phyloP scores from a whole-genome alignment of 2,797 vertebrate genomes.

The Danio aesculapii region DNA sequence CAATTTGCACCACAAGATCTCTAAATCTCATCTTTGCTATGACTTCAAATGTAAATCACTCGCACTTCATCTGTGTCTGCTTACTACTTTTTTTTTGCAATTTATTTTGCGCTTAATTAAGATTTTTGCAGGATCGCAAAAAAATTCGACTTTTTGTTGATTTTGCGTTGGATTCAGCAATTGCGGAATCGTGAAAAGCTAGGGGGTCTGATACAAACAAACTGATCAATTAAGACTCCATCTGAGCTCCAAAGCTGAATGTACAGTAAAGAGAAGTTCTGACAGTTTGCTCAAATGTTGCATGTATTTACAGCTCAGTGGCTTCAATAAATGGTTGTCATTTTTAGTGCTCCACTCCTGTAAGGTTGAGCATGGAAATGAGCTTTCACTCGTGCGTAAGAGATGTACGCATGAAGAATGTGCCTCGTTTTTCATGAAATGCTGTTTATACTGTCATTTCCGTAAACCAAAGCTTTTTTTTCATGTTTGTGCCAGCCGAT shows the following conservation, averaged over 20 bases:
- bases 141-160: no score
- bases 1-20: no score
- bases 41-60: no score
- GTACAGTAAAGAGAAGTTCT: neutral
- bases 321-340: conserved; percentile 18
- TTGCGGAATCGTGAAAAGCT: no score
- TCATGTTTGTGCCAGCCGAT: conserved; percentile 25
- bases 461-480: conserved; percentile 24
- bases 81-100: no score
- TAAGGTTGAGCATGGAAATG: conserved; percentile 24
- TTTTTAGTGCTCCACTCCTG: conserved; percentile 4
- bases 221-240: neutral
- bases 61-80: no score
- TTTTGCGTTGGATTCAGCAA: no score
- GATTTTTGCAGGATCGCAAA: no score
- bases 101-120: no score
- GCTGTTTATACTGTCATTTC: conserved; percentile 32
- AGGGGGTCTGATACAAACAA: neutral
- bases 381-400: conserved; percentile 25
- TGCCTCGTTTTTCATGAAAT: conserved; percentile 29
- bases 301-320: conserved; percentile 38
- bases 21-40: no score
- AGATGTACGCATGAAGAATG: conserved; percentile 17
- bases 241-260: neutral
- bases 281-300: neutral